A percentile compares a stretch with the other conserved stretches of the same genome.
phyloP scores from a whole-genome alignment of 2,888 invertebrate genomes.

The Drosophila buzzatii region DNA sequence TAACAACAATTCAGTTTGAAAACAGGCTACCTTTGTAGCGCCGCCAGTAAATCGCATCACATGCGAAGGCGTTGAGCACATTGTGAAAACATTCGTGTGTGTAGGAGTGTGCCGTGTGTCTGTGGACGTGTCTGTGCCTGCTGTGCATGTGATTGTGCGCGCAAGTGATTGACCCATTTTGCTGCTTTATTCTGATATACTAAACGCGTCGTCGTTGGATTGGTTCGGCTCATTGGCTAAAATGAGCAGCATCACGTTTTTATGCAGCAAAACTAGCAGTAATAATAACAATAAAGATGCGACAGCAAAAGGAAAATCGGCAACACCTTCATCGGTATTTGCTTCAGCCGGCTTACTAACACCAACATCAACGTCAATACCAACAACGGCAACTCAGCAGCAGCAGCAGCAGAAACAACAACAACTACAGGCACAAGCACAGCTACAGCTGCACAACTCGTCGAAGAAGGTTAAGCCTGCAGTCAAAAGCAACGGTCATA shows the following conservation, averaged over 20 bases:
- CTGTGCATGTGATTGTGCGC: conserved; percentile 21
- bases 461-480: conserved; percentile 69
- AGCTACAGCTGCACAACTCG: conserved; percentile 43
- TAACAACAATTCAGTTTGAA: conserved; percentile 8
- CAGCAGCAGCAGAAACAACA: conserved; percentile 1
- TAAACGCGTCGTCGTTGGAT: conserved; percentile 27
- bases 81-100: conserved; percentile 18
- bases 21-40: conserved; percentile 37
- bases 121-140: conserved; percentile 23
- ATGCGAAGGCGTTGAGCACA: conserved; percentile 44
- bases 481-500: conserved; percentile 65
- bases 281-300: conserved; percentile 44
- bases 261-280: conserved; percentile 65
- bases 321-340: conserved; percentile 32
- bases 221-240: conserved; percentile 37
- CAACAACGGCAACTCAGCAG: conserved; percentile 13
- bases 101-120: conserved; percentile 28
- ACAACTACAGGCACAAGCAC: conserved; percentile 28
- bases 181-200: conserved; percentile 36
- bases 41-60: conserved; percentile 38
- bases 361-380: conserved; percentile 40
- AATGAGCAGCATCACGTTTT: conserved; percentile 79
- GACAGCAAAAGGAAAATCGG: conserved; percentile 35
- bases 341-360: conserved; percentile 48
- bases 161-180: conserved; percentile 73